A percentile compares a stretch with the other conserved stretches of the same genome.
These are phyloP conservation scores for Protobothrops mucrosquamatus DNA, from an alignment of 2,113 vertebrate genomes.

Conservation along the genomic window DNA sequence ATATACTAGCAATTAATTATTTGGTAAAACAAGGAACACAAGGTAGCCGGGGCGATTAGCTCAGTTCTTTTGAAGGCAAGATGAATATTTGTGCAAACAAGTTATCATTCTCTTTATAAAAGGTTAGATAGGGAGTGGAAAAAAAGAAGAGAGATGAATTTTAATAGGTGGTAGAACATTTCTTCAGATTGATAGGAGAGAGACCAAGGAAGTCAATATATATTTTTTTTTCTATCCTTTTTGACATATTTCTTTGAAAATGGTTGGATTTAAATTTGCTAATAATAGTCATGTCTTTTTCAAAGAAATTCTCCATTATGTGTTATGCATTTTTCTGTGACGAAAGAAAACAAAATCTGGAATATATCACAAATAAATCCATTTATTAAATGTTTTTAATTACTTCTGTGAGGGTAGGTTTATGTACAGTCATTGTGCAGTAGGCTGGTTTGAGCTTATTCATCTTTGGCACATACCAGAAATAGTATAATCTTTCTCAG, in stretches of 20 bases:
- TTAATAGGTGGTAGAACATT: not conserved
- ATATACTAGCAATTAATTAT: conserved; percentile 36
- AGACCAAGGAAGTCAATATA: not conserved
- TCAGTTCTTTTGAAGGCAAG: conserved; percentile 6
- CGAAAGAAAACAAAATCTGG: not conserved
- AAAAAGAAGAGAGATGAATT: not conserved
- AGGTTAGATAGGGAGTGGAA: not conserved
- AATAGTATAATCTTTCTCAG: not conserved
- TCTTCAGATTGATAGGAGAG: not conserved
- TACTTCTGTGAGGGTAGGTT: not conserved
- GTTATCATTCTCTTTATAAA: conserved; percentile 16
- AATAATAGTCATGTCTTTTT: not conserved
- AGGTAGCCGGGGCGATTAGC: not conserved
- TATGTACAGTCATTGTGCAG: no score
- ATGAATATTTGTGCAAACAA: not conserved
- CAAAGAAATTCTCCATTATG: not conserved
- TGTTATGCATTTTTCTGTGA: not conserved
- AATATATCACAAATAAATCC: not conserved
- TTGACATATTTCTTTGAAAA: not conserved
- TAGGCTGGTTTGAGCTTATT: not conserved
- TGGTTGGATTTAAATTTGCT: rapidly evolving
- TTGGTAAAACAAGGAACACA: conserved; percentile 23
- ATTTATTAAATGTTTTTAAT: conserved; percentile 3
- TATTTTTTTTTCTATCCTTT: not conserved
- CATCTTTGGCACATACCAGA: not conserved